Percentiles rank a stretch among this genome's conserved stretches.
phyloP scores from a whole-genome alignment of 2,797 vertebrate species.

The Uromys caudimaculatus region DNA sequence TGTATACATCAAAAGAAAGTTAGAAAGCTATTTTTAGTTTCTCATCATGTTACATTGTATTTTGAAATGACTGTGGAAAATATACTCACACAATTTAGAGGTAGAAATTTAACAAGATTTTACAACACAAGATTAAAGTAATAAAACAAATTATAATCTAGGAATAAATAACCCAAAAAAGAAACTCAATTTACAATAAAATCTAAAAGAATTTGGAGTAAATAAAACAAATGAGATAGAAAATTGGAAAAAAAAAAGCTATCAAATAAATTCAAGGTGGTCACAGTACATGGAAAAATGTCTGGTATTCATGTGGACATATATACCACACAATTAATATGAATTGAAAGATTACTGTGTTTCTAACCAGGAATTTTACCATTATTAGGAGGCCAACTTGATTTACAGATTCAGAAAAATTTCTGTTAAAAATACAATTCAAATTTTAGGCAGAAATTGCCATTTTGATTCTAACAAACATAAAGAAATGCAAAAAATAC shows the following conservation, averaged over 20 bases:
- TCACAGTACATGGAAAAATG: background rate
- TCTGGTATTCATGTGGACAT: background rate
- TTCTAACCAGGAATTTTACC: background rate
- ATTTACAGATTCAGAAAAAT: background rate
- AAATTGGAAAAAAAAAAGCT: background rate
- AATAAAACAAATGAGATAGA: background rate
- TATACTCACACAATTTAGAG: background rate
- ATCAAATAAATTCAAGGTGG: background rate
- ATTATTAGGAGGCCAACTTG: background rate
- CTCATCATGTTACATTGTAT: background rate
- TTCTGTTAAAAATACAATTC: background rate
- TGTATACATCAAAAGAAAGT: background rate
- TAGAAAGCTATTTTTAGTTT: background rate
- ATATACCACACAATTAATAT: background rate
- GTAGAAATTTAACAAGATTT: background rate
- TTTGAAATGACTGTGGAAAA: background rate
- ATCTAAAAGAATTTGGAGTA: background rate
- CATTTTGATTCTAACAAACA: background rate
- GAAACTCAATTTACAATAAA: background rate
- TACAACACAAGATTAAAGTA: background rate
- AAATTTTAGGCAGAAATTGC: background rate
- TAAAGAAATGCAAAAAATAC: background rate
- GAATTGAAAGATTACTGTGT: background rate
- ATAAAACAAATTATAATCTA: background rate
- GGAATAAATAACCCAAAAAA: background rate